Evolutionary conservation across 2,888 invertebrate species (phyloP).

Genomic region (Mechanitis mazaeus): DNA sequence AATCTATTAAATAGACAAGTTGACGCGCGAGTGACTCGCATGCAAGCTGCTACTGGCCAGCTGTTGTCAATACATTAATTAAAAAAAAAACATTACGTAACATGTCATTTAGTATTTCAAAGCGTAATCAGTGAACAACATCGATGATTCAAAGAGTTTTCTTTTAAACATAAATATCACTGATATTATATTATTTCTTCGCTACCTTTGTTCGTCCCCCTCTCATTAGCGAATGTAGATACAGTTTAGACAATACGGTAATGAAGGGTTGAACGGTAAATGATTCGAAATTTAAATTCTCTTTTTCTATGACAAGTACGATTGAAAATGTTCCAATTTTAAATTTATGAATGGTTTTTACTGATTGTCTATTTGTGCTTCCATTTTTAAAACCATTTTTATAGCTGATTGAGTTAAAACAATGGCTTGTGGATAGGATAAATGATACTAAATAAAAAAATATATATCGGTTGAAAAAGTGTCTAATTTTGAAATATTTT

Average conservation of each 20-base stretch:
- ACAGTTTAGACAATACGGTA: conserved; percentile 18
- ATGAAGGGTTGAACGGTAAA: conserved; percentile 7
- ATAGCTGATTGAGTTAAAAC: not conserved
- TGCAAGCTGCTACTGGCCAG: not conserved
- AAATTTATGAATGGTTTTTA: conserved; percentile 1
- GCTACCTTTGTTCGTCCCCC: conserved; percentile 23
- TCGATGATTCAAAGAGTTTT: conserved; percentile 9
- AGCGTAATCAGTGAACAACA: not conserved
- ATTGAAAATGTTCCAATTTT: conserved; percentile 8
- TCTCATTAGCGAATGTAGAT: conserved; percentile 21
- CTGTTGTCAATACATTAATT: not conserved
- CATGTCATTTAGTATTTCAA: too few relatives aligned
- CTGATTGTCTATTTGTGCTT: too few relatives aligned
- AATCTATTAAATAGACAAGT: too few relatives aligned
- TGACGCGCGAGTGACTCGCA: not conserved
- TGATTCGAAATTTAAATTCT: conserved; percentile 7
- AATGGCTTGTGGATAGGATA: not conserved
- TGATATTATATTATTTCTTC: conserved; percentile 23
- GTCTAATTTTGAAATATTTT: too few relatives aligned
- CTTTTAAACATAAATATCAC: conserved; percentile 13
- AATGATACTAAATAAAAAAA: too few relatives aligned
- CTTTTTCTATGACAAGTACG: conserved; percentile 6
- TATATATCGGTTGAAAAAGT: too few relatives aligned
- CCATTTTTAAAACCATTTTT: not conserved
- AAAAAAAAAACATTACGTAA: not conserved